Conservation (phyloP, 2,888 invertebrate genomes). For the Tachina grossa region DNA sequence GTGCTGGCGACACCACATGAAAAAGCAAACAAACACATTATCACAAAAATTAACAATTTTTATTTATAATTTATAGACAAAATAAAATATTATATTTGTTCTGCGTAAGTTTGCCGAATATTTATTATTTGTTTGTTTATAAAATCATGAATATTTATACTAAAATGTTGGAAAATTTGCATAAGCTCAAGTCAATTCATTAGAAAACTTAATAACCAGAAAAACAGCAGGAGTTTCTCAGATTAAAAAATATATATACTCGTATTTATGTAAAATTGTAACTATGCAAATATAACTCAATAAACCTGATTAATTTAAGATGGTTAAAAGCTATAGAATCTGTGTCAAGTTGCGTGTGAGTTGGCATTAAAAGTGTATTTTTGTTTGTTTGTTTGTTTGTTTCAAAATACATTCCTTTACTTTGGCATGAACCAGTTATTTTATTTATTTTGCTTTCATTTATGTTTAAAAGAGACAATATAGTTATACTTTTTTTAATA, state of each 20-base stretch:
- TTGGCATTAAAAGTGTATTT: background rate
- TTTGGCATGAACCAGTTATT: too few species aligned
- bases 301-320: too few species aligned
- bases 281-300: too few species aligned
- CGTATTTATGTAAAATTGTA: too few species aligned
- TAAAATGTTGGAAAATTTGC: background rate
- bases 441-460: too few species aligned
- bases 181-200: background rate
- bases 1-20: conserved; percentile 1
- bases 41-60: conserved; percentile 1
- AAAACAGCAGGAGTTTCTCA: background rate
- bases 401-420: too few species aligned
- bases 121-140: background rate
- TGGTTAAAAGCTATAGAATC: too few species aligned
- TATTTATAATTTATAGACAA: background rate
- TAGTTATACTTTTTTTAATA: too few species aligned
- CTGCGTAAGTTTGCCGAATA: background rate
- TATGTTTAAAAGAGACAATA: too few species aligned
- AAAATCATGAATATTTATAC: background rate
- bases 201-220: background rate
- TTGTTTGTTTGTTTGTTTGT: background rate
- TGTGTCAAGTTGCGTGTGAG: background rate
- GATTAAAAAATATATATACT: too few species aligned
- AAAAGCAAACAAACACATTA: background rate
- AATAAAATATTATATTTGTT: background rate